A percentile compares a stretch with the other conserved stretches of the same genome.
These are phyloP conservation scores for Drosophila dunni DNA, from an alignment of 1,140 invertebrate species.

Conservation along the genomic window DNA sequence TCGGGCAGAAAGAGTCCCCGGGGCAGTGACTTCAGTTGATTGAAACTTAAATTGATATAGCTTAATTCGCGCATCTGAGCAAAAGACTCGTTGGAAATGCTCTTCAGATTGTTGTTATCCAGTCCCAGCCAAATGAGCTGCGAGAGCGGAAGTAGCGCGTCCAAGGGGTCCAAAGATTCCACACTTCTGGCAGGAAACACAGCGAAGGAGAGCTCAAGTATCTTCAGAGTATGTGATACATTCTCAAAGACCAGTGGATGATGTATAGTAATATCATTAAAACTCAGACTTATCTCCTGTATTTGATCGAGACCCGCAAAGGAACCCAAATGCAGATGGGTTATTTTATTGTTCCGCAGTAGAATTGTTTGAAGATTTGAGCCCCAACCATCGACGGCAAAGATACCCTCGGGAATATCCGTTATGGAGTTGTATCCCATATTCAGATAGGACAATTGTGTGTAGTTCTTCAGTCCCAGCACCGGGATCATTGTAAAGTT, in stretches of 20 bases:
- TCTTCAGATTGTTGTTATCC: slow-evolving; percentile 94
- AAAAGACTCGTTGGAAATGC: slow-evolving; percentile 88
- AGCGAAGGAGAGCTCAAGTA: slow-evolving; percentile 93
- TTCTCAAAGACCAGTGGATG: slow-evolving; percentile 91
- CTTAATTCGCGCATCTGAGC: slow-evolving; percentile 88
- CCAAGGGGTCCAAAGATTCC: slow-evolving; percentile 87
- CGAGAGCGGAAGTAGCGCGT: slow-evolving; percentile 89
- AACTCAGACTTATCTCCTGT: slow-evolving; percentile 94
- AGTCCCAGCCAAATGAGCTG: slow-evolving; percentile 93
- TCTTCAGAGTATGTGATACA: slow-evolving; percentile 90
- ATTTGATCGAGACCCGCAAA: slow-evolving; percentile 90
- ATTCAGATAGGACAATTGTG: slow-evolving; percentile 91
- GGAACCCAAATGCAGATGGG: slow-evolving; percentile 89
- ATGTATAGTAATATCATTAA: slow-evolving; percentile 92
- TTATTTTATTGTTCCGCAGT: slow-evolving; percentile 93
- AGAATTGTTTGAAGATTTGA: slow-evolving; percentile 92
- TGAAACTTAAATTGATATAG: slow-evolving; percentile 95
- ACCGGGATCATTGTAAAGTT: slow-evolving; percentile 90
- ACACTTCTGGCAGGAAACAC: slow-evolving; percentile 89
- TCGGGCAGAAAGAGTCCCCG: slow-evolving; percentile 88
- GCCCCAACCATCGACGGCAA: slow-evolving; percentile 89
- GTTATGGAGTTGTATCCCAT: slow-evolving; percentile 94
- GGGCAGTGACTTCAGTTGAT: slow-evolving; percentile 88
- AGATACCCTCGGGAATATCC: slow-evolving; percentile 90
- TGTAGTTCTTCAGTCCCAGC: slow-evolving; percentile 88